phyloP scores from a whole-genome alignment of 2,888 invertebrate genomes.

The Aproaerema taeniolella region DNA sequence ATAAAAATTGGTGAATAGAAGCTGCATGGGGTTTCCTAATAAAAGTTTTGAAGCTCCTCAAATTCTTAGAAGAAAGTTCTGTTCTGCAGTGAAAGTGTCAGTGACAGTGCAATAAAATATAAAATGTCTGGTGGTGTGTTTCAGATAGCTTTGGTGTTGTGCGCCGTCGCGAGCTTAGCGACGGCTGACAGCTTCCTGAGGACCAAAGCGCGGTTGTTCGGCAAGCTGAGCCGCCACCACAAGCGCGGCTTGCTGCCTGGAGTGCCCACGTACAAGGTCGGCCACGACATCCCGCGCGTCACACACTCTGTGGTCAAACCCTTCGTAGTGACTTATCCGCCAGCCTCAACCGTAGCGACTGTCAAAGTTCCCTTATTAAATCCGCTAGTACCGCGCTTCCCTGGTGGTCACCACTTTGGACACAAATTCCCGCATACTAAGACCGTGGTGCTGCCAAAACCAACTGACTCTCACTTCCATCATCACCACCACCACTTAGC shows the following conservation, averaged over 20 bases:
- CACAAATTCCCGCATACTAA: slow-evolving; percentile 51
- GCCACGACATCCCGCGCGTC: slow-evolving; percentile 65
- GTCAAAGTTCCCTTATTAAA: slow-evolving; percentile 62
- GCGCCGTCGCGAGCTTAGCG: slow-evolving; percentile 41
- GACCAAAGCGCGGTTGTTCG: slow-evolving; percentile 46
- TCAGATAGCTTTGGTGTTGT: slow-evolving; percentile 57
- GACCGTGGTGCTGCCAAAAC: slow-evolving; percentile 39
- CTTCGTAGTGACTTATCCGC: slow-evolving; percentile 64
- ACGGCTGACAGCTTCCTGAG: slow-evolving; percentile 52
- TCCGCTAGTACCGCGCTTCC: slow-evolving; percentile 45
- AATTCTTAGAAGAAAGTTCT: slow-evolving; percentile 15
- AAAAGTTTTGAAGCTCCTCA: no score
- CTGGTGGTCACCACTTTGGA: slow-evolving; percentile 58
- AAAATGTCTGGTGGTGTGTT: slow-evolving; percentile 30
- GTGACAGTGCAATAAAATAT: slow-evolving; percentile 21
- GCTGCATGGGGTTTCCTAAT: no score
- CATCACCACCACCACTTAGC: slow-evolving; percentile 65
- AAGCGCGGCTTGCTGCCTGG: slow-evolving; percentile 58
- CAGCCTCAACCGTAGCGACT: slow-evolving; percentile 58
- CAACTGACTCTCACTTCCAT: slow-evolving; percentile 54
- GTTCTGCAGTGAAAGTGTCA: slow-evolving; percentile 22
- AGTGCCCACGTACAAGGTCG: slow-evolving; percentile 67
- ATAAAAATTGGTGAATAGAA: no score
- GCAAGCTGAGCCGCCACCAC: slow-evolving; percentile 50
- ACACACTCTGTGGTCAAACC: slow-evolving; percentile 69